phyloP scores from a whole-genome alignment of 2,113 vertebrate species.

The Aphyosemion australe region DNA sequence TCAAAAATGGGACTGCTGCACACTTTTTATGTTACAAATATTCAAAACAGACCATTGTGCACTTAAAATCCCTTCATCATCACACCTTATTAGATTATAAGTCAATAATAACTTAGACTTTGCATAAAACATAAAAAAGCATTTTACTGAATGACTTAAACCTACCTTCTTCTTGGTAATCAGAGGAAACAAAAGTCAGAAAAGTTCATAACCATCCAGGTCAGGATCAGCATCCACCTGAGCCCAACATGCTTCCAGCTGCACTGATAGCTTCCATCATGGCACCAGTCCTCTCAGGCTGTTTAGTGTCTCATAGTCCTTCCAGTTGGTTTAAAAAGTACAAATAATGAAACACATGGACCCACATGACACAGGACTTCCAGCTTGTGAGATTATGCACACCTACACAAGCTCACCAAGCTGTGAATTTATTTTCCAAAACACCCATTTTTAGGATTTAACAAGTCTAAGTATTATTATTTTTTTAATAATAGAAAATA shows the following conservation, averaged over 20 bases:
- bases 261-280: conserved; percentile 21
- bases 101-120: no score
- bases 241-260: conserved; percentile 23
- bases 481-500: background rate
- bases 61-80: no score
- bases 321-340: conserved; percentile 6
- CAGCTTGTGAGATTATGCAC: conserved; percentile 5
- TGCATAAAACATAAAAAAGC: no score
- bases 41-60: conserved; percentile 2
- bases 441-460: conserved; percentile 7
- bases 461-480: conserved; percentile 21
- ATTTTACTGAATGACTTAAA: background rate
- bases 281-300: conserved; percentile 4
- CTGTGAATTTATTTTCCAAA: background rate
- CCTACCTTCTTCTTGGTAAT: conserved; percentile 61
- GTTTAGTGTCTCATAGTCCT: conserved; percentile 19
- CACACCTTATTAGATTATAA: no score
- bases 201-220: conserved; percentile 44
- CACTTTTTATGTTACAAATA: no score
- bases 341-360: background rate
- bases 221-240: conserved; percentile 58
- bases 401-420: conserved; percentile 20
- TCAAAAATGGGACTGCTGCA: background rate
- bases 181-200: conserved; percentile 37
- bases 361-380: conserved; percentile 23